phyloP scores from a whole-genome alignment of 2,888 invertebrate genomes.

The Theodoxus fluviatilis region DNA sequence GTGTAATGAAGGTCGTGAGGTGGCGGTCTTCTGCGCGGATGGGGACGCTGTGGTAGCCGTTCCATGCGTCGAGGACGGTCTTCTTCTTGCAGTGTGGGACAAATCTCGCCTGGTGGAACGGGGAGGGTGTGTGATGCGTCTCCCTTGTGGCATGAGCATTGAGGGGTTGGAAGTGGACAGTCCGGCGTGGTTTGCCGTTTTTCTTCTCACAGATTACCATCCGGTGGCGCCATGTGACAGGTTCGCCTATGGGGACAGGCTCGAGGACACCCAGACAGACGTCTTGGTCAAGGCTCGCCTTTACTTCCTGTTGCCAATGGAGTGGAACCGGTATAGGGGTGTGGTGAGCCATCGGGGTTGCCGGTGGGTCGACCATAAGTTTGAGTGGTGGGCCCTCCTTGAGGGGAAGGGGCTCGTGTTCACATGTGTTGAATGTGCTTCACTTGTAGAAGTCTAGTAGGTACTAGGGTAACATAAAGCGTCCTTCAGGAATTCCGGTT shows the following conservation, averaged over 20 bases:
- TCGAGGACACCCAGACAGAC: constrained; percentile 39
- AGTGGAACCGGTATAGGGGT: constrained; percentile 45
- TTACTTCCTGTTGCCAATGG: constrained; percentile 43
- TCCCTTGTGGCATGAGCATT: constrained; percentile 36
- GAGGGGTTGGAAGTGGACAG: constrained; percentile 42
- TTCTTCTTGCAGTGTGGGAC: no score
- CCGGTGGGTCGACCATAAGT: constrained; percentile 39
- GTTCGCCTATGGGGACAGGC: no score
- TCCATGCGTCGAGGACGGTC: constrained; percentile 34
- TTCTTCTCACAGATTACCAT: constrained; percentile 33
- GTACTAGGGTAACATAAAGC: no score
- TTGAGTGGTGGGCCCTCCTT: constrained; percentile 38
- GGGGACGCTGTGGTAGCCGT: constrained; percentile 31
- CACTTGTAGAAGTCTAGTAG: constrained; percentile 37
- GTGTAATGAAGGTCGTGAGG: constrained; percentile 34
- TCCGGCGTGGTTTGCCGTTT: constrained; percentile 38
- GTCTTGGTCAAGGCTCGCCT: constrained; percentile 43
- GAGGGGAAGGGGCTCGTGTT: constrained; percentile 38
- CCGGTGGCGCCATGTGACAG: constrained; percentile 42
- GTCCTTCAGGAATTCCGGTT: no score
- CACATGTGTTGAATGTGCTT: constrained; percentile 45
- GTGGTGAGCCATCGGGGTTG: constrained; percentile 40
- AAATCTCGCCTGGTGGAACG: constrained; percentile 37
- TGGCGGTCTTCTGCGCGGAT: constrained; percentile 33
- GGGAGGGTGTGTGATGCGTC: constrained; percentile 36